Evolutionary conservation across 2,113 vertebrate genomes (phyloP).

Genomic region (Apistogramma diplotaenia): DNA sequence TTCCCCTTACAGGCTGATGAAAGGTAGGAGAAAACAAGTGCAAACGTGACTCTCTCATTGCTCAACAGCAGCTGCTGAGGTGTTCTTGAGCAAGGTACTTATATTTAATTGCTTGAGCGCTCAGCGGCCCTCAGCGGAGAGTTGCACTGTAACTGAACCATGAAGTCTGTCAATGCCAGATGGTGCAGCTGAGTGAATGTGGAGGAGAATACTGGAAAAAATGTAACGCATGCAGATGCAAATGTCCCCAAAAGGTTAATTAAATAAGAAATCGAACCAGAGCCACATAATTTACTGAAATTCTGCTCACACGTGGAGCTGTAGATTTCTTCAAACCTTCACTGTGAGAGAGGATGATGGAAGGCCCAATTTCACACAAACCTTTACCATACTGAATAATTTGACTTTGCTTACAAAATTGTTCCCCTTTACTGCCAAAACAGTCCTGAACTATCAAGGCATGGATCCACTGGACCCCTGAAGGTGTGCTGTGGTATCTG

Average conservation of each 20-base stretch:
- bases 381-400: neutral
- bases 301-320: neutral
- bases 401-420: neutral
- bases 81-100: slow-evolving; percentile 15
- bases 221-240: slow-evolving; percentile 27
- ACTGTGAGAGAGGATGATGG: neutral
- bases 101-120: slow-evolving; percentile 15
- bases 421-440: too few species aligned
- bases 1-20: slow-evolving; percentile 12
- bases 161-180: neutral
- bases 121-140: slow-evolving; percentile 3
- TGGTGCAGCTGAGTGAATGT: neutral
- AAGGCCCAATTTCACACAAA: neutral
- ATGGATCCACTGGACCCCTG: too few species aligned
- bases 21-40: neutral
- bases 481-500: too few species aligned
- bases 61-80: slow-evolving; percentile 10
- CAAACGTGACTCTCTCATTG: neutral
- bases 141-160: slow-evolving; percentile 14
- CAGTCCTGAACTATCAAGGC: too few species aligned
- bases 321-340: neutral
- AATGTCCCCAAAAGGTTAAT: slow-evolving; percentile 37
- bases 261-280: slow-evolving; percentile 11
- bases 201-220: neutral
- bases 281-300: slow-evolving; percentile 12